These are phyloP conservation scores for Subacronicta megacephala DNA, from an alignment of 2,888 invertebrate genomes.

Conservation along the genomic window DNA sequence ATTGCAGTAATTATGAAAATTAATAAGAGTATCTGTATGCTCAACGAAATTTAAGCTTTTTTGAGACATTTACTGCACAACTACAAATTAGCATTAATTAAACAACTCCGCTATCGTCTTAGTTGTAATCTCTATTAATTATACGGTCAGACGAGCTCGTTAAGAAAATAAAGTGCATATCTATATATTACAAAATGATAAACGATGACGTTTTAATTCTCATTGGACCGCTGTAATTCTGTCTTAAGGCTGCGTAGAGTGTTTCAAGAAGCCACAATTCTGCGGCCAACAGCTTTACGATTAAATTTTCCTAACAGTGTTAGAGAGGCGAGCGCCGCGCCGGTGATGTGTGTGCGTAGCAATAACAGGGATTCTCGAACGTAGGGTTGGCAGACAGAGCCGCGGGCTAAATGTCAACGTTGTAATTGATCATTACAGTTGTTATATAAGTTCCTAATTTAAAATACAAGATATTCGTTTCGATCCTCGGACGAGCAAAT, in stretches of 20 bases:
- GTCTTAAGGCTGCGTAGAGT: conserved; percentile 30
- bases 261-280: conserved; percentile 66
- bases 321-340: conserved; percentile 64
- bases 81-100: background rate
- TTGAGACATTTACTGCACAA: too few species aligned
- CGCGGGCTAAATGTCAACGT: conserved; percentile 27
- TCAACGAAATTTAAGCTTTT: too few species aligned
- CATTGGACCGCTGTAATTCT: conserved; percentile 45
- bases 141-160: conserved; percentile 1
- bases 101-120: background rate
- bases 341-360: conserved; percentile 48
- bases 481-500: background rate
- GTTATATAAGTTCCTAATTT: background rate
- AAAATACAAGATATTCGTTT: background rate
- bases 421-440: conserved; percentile 39
- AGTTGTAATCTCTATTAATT: background rate
- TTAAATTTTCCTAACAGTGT: conserved; percentile 82
- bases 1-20: too few species aligned
- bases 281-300: conserved; percentile 66
- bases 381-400: conserved; percentile 22
- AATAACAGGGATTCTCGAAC: conserved; percentile 39
- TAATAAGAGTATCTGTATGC: too few species aligned
- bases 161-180: conserved; percentile 34
- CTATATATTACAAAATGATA: conserved; percentile 51
- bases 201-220: conserved; percentile 64